Percentiles rank a stretch among this genome's conserved stretches.
Conservation (phyloP, 2,113 vertebrate genomes). For the Columba livia region DNA sequence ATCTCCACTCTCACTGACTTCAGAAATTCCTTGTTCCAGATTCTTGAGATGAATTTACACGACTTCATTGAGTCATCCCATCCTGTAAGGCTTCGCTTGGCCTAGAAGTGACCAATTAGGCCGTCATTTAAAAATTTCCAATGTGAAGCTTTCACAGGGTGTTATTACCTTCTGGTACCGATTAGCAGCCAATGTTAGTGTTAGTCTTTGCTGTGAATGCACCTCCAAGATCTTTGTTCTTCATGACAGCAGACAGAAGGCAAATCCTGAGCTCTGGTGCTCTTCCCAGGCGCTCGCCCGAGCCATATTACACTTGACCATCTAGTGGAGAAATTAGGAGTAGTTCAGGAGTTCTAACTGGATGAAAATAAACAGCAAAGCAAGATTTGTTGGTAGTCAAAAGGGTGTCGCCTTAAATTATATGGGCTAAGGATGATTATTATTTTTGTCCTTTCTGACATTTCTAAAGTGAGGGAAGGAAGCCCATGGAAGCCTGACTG, state of each 20-base stretch:
- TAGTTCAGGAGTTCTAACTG: not conserved
- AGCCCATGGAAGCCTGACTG: not conserved
- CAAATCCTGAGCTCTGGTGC: not conserved
- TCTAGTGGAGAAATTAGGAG: not conserved
- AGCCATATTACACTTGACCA: not conserved
- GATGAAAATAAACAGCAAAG: not conserved
- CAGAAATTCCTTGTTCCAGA: not conserved
- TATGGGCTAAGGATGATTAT: fast-evolving
- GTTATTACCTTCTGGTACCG: not conserved
- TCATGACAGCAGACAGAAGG: not conserved
- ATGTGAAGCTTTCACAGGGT: not conserved
- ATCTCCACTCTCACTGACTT: not conserved
- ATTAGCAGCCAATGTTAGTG: not conserved
- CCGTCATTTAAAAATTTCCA: not conserved
- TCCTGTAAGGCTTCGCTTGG: not conserved
- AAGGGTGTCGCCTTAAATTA: not conserved
- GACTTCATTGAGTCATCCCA: not conserved
- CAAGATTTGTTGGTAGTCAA: not conserved
- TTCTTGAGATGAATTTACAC: not conserved
- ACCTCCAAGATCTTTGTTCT: not conserved
- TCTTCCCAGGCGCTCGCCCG: not conserved
- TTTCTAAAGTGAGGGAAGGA: not conserved
- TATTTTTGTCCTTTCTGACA: not conserved
- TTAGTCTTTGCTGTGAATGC: not conserved
- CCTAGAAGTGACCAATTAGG: not conserved